Percentiles rank a stretch among this genome's conserved stretches.
Conservation (phyloP, 2,797 vertebrate species). For the Lemur catta region DNA sequence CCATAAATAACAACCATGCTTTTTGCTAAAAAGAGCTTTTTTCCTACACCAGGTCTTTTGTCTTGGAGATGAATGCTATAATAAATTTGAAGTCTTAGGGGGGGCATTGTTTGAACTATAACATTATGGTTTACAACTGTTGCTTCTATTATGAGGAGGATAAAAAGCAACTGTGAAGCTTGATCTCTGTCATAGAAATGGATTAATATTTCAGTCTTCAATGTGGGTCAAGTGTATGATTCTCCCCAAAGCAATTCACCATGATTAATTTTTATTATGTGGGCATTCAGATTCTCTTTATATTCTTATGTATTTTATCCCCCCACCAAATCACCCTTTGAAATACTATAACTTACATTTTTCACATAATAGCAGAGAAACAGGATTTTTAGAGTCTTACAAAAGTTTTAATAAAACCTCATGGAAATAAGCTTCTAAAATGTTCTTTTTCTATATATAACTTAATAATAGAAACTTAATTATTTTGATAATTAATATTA, state of each 20-base stretch:
- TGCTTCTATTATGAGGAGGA: constrained; percentile 88
- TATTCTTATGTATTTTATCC: constrained; percentile 78
- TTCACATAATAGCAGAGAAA: background rate
- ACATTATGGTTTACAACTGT: constrained; percentile 91
- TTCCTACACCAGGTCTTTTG: constrained; percentile 90
- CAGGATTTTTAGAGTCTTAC: background rate
- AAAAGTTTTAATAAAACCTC: constrained; percentile 3
- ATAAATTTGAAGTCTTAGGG: constrained; percentile 90
- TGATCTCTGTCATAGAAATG: constrained; percentile 88
- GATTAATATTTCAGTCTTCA: constrained; percentile 88
- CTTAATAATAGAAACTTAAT: background rate
- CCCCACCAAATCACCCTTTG: constrained; percentile 65
- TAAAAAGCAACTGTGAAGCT: constrained; percentile 86
- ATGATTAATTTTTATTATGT: constrained; percentile 86
- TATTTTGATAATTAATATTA: background rate
- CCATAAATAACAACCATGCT: constrained; percentile 91
- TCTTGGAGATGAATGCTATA: constrained; percentile 90
- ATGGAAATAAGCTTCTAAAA: background rate
- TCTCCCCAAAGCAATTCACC: constrained; percentile 85
- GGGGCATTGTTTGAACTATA: constrained; percentile 90
- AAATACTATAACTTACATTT: constrained; percentile 72
- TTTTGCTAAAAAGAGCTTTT: constrained; percentile 90
- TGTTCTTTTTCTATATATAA: background rate
- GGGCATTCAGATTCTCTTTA: constrained; percentile 80
- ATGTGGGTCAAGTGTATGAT: constrained; percentile 87